A percentile compares a stretch with the other conserved stretches of the same genome.
Evolutionary conservation across 2,888 invertebrate species (phyloP).

Genomic region (Sabellastarte sp.): DNA sequence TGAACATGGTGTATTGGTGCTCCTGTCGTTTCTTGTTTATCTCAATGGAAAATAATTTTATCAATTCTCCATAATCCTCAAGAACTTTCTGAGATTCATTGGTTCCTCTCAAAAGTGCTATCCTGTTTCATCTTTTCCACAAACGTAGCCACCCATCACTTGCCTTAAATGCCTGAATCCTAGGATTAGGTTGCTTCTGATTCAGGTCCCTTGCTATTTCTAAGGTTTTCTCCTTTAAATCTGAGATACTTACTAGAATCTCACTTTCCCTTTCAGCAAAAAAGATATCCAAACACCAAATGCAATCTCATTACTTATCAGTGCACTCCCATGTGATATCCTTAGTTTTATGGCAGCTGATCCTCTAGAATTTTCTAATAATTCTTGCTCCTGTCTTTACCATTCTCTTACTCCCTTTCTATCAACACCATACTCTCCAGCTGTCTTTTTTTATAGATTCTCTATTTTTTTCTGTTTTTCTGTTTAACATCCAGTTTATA

Average conservation of each 20-base stretch:
- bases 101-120: not conserved
- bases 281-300: not conserved
- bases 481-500: not conserved
- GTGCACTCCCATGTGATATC: not conserved
- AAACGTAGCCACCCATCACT: not conserved
- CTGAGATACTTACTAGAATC: not conserved
- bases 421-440: not conserved
- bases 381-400: not conserved
- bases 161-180: not conserved
- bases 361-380: not conserved
- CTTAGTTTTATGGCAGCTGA: not conserved
- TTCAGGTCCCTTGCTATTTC: too few relatives aligned
- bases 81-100: not conserved
- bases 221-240: not conserved
- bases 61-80: not conserved
- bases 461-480: not conserved
- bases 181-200: not conserved
- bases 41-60: not conserved
- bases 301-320: not conserved
- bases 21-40: not conserved
- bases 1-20: not conserved
- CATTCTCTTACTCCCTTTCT: not conserved
- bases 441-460: too few relatives aligned
- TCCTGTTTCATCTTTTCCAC: constrained; percentile 1
- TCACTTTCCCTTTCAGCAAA: not conserved